Base-by-base conservation (phyloP, 2,888 invertebrate genomes). In the Magallana nippona region DNA sequence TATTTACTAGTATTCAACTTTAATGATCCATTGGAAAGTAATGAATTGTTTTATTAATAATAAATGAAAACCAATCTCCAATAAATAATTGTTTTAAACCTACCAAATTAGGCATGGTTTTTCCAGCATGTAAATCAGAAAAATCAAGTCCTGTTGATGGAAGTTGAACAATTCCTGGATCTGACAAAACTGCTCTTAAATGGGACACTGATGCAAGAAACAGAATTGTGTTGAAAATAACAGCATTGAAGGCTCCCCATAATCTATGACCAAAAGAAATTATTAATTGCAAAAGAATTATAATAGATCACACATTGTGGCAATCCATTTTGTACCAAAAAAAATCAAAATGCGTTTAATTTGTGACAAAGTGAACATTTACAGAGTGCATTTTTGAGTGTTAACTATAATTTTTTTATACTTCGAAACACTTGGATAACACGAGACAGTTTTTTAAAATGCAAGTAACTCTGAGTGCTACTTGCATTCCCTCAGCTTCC, bases 81-180 rank as follows among this genome's bases (percentile, higher is more conserved):
- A 82, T n/a, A 82, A 83, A 44, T 44, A 44, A 44, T 44, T 44
- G 44, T 44, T 44, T 44, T 44, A 44, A 32, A 57, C 86, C 84
- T 86, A 89, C 89, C 84, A 84, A 85, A 57, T 87, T 86, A 11
- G 86, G 83, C 15, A 88, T 89, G n/a, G 87, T 87, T 56, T 91
- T 91, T 15, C 92, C 93, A n/a, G 92, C 89, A 81, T 93, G 93
- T 71, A 93, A 88, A 92, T 97, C 97, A 1, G 97, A 97, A 94
- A 97, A 97, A 93, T 97, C 97, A 92, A 97, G 95, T 88, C 96
- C 95, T 78, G 94, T 94, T 84, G 93, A 92, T 55, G 95, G 95
- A 82, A 97, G 94, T n/a, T 97, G 97, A 71, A 98, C 97, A 81
- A 96, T 96, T 2, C 98, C 98, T 3, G 98, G 98, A 95, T 98